Conservation (phyloP, 2,113 vertebrate species). For the Pipra filicauda region DNA sequence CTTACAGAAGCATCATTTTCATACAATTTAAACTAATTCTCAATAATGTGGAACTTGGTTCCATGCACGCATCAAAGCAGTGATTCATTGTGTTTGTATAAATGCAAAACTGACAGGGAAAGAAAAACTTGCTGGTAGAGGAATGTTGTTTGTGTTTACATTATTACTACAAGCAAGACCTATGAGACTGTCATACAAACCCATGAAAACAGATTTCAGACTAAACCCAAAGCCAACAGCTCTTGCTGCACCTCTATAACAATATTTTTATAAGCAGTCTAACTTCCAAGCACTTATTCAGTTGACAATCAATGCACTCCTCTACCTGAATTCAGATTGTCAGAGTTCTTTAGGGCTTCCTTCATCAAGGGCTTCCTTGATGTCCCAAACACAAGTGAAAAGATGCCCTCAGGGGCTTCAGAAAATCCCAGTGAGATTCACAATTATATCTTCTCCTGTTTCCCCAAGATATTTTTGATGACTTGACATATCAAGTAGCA, state of each 20-base stretch:
- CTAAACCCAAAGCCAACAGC: not conserved
- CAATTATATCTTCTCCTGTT: not conserved
- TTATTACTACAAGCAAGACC: not conserved
- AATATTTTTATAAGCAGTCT: not conserved
- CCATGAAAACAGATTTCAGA: not conserved
- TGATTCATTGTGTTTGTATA: constrained; percentile 19
- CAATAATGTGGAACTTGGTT: constrained; percentile 49
- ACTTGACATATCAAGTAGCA: not conserved
- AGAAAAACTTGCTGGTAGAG: not conserved
- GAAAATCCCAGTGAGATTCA: not conserved
- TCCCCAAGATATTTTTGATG: not conserved
- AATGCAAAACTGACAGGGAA: constrained; percentile 30
- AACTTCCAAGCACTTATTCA: not conserved
- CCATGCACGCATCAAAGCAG: constrained; percentile 38
- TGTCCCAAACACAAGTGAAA: not conserved
- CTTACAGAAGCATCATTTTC: constrained; percentile 65
- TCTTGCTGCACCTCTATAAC: not conserved
- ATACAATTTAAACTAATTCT: constrained; percentile 67
- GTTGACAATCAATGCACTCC: not conserved
- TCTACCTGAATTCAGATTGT: not conserved
- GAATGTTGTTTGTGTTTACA: constrained; percentile 10
- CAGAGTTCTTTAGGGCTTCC: not conserved
- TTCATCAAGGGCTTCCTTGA: not conserved
- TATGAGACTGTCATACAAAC: not conserved
- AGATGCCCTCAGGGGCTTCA: not conserved